phyloP scores from a whole-genome alignment of 2,797 vertebrate genomes.

The Menidia menidia region DNA sequence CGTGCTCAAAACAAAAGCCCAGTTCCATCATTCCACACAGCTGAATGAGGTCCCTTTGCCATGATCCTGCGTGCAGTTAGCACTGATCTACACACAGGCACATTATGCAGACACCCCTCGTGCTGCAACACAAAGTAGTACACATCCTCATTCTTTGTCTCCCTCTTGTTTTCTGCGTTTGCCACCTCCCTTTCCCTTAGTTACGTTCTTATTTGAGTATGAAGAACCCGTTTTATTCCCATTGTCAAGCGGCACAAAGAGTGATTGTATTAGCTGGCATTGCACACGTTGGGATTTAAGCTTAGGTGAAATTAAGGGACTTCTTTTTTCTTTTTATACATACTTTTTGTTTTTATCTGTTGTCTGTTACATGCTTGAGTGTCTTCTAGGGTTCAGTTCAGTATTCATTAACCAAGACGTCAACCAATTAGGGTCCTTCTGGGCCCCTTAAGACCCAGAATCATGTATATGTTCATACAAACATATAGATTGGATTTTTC shows the following conservation, averaged over 20 bases:
- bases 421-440: constrained; percentile 69
- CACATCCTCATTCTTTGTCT: constrained; percentile 82
- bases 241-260: constrained; percentile 71
- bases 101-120: constrained; percentile 89
- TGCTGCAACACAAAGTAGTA: constrained; percentile 89
- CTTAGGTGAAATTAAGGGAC: constrained; percentile 75
- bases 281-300: constrained; percentile 86
- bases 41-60: constrained; percentile 92
- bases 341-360: constrained; percentile 47
- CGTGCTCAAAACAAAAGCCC: constrained; percentile 88
- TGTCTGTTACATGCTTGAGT: constrained; percentile 83
- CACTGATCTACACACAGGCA: constrained; percentile 91
- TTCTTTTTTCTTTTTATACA: constrained; percentile 10
- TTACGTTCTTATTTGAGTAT: constrained; percentile 84
- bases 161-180: constrained; percentile 49
- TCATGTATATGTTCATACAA: constrained; percentile 79
- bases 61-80: constrained; percentile 90
- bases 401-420: constrained; percentile 50
- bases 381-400: constrained; percentile 64
- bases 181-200: constrained; percentile 65
- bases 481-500: constrained; percentile 68
- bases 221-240: constrained; percentile 50
- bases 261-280: constrained; percentile 87
- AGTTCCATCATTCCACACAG: constrained; percentile 93
- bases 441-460: constrained; percentile 80